Evolutionary conservation across 2,888 invertebrate species (phyloP).

Genomic region (Trilocha varians): DNA sequence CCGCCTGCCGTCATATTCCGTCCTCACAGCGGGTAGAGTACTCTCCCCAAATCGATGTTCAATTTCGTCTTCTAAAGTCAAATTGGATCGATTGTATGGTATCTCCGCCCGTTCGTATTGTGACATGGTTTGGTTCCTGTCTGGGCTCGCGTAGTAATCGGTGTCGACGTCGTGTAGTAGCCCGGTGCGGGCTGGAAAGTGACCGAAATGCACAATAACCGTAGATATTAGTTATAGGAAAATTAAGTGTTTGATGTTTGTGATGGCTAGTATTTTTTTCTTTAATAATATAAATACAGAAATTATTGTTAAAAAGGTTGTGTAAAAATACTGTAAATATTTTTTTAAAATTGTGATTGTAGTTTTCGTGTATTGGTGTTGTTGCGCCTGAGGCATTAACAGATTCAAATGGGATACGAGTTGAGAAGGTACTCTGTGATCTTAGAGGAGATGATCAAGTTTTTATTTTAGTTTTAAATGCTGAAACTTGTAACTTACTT

Average conservation of each 20-base stretch:
- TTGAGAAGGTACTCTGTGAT: too few relatives aligned
- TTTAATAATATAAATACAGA: too few relatives aligned
- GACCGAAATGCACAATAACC: conserved; percentile 65
- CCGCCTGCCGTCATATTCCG: conserved; percentile 39
- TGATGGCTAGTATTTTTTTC: not conserved
- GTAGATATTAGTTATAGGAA: conserved; percentile 31
- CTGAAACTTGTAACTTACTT: too few relatives aligned
- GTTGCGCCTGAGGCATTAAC: too few relatives aligned
- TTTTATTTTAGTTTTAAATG: too few relatives aligned
- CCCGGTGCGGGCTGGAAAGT: conserved; percentile 80
- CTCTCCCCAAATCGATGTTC: conserved; percentile 79
- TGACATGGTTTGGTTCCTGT: conserved; percentile 34
- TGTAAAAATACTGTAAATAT: too few relatives aligned
- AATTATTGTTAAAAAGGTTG: too few relatives aligned
- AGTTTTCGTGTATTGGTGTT: too few relatives aligned
- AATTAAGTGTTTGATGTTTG: conserved; percentile 8
- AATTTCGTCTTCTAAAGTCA: conserved; percentile 67
- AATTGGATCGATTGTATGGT: conserved; percentile 35
- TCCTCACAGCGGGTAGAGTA: conserved; percentile 57
- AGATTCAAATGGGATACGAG: too few relatives aligned
- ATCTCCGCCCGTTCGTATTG: conserved; percentile 44
- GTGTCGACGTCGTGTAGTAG: conserved; percentile 84
- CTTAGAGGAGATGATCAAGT: too few relatives aligned
- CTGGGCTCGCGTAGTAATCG: conserved; percentile 78
- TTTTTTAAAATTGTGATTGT: too few relatives aligned